Base-by-base conservation (phyloP, 2,797 vertebrate species). In the Manis javanica region DNA sequence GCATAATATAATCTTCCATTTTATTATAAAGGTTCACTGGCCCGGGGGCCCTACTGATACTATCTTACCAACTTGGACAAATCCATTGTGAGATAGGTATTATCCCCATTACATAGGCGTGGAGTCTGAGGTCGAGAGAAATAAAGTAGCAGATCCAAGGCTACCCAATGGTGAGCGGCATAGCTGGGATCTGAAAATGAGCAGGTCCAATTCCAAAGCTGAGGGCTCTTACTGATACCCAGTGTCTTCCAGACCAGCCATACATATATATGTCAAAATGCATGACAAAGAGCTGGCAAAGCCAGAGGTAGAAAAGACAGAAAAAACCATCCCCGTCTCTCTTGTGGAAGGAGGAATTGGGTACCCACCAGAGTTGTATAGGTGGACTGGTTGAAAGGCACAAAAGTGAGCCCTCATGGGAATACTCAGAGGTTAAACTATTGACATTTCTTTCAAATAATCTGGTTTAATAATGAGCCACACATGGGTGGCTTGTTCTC, bases 1-100 rank as follows among this genome's bases (percentile, higher is more conserved):
- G n/a, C 23, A 59, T 77, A 94, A 89, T 49, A n/a, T 87, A 81
- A n/a, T 29, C 68, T 59, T 92, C 14, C 9, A 88, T 26, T 88
- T 46, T 69, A 68, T 49, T 42, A 75, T 77, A 77, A 89, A 7
- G 85, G 49, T 29, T 89, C 59, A 24, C 5, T n/a, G 49, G 39
- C 26, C 4, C 11, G 18, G 31, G 71, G 34, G 26, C 21, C 53
- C 55, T 68, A 74, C 1, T 19, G 31, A 34, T 34, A 21, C 42
- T 39, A 29, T 13, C 14, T 1, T 13, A 46, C 59, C 57, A 79
- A 57, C 53, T 59, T 53, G 46, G 77, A 83, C 53, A 61, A 78
- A 55, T 55, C 46, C 10, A 37, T 12, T 13, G 15, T 34, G 29
- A 82, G 31, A 29, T 2, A n/a, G 37, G 23, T 71, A 72, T 75